Base-by-base conservation (phyloP, 2,888 invertebrate species). In the Noctua fimbriata region DNA sequence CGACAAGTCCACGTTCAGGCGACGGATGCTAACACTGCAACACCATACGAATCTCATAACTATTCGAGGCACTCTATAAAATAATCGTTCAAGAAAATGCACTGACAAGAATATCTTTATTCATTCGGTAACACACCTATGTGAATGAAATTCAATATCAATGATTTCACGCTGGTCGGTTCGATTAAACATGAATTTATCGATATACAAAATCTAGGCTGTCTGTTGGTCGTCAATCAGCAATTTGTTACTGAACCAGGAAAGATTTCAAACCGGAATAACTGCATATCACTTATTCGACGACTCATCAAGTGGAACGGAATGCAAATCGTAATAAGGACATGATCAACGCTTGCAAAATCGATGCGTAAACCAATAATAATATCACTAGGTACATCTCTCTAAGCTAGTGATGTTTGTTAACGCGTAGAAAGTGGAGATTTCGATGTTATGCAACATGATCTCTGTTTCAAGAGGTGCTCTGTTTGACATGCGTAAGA, bases 1-100 rank as follows among this genome's bases (percentile, higher is more conserved):
- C 86, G 93, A 94, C 94, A 93, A 92, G 89, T 90, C 88, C 87
- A 84, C 69, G 87, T 80, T 87, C 85, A 87, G 89, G 87, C 88
- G 91, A 90, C 89, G 89, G 90, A 91, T 90, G 88, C 80, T 76
- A 52, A 41, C 83, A 80, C 79, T 71, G 73, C 81, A 58, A 78
- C 67, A 75, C 74, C 60, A 67, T 82, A 72, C 67, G 63, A 82
- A 81, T 41, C 75, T 70, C 72, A 60, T 79, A 81, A 78, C 72
- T 76, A 85, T 81, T 87, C 76, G 18, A 69, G 58, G 67, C 66
- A 76, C 81, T 78, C 71, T 69, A 73, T 81, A 79, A 83, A 84
- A 74, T 67, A 74, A 76, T 83, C 67, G 55, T 32, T 76, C 77
- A 80, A 69, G 69, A 73, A 74, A 80, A 78, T 73, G 52, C 69